Conservation (phyloP, 2,797 vertebrate genomes). For the Podargus strigoides region DNA sequence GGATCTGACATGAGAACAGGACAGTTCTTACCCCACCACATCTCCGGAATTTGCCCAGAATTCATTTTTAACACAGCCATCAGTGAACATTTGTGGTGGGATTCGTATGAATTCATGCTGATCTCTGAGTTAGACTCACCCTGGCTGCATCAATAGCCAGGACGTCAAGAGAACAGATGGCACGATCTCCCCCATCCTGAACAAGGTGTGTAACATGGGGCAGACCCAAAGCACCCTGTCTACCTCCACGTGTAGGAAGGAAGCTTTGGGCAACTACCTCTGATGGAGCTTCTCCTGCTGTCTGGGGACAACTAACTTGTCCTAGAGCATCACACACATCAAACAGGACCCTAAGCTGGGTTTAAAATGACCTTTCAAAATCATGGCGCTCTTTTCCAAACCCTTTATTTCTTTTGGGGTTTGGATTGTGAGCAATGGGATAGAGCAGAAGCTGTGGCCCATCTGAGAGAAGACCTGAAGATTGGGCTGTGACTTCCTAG, state of each 20-base stretch:
- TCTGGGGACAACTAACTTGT: not conserved
- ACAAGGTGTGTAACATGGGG: not conserved
- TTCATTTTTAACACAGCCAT: slow-evolving; percentile 32
- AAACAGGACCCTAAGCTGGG: not conserved
- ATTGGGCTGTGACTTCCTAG: not conserved
- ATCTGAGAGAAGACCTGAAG: not conserved
- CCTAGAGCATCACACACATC: not conserved
- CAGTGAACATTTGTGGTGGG: not conserved
- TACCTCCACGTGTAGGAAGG: not conserved
- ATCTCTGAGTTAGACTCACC: not conserved
- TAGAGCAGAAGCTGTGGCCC: not conserved
- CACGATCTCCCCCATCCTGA: not conserved
- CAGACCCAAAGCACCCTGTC: not conserved
- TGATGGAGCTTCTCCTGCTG: not conserved
- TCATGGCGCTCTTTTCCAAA: not conserved
- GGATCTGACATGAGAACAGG: not conserved
- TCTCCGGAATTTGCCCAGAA: not conserved
- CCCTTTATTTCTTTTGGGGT: not conserved
- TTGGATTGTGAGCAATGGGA: not conserved
- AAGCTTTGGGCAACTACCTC: not conserved
- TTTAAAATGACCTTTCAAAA: not conserved
- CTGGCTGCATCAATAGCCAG: not conserved
- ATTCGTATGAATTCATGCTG: not conserved
- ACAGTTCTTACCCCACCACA: not conserved
- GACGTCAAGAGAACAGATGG: accelerated